phyloP scores from a whole-genome alignment of 2,113 vertebrate species.

The Ctenodactylus gundi region DNA sequence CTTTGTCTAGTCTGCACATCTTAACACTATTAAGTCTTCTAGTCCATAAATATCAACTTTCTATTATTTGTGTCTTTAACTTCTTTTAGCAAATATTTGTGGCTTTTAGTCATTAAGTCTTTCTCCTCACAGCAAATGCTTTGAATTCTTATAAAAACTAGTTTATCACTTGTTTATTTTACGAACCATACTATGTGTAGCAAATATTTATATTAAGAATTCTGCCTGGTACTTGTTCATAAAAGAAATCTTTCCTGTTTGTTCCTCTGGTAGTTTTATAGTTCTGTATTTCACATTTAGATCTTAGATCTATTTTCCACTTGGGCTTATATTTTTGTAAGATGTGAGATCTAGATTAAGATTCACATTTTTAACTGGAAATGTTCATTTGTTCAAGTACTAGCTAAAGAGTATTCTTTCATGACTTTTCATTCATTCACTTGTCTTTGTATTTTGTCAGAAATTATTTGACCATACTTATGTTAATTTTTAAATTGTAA shows the following conservation, averaged over 20 bases:
- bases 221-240: conserved; percentile 17
- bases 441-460: conserved; percentile 36
- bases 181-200: not conserved
- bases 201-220: not conserved
- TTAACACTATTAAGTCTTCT: not conserved
- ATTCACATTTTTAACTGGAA: conserved; percentile 13
- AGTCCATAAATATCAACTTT: not conserved
- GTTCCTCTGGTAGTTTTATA: conserved; percentile 4
- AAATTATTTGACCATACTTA: conserved; percentile 10
- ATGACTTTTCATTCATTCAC: no score
- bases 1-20: not conserved
- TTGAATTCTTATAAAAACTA: conserved; percentile 1
- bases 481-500: conserved; percentile 42
- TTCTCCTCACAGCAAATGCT: not conserved
- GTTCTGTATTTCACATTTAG: conserved; percentile 29
- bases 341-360: conserved; percentile 3
- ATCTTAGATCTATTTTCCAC: conserved; percentile 22
- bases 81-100: conserved; percentile 7
- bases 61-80: conserved; percentile 23
- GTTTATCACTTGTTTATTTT: not conserved
- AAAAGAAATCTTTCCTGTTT: not conserved
- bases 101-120: conserved; percentile 4
- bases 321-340: conserved; percentile 51
- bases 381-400: not conserved
- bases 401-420: not conserved